Evolutionary conservation across 2,113 vertebrate species (phyloP).

Genomic region (Todiramphus saurophagus): DNA sequence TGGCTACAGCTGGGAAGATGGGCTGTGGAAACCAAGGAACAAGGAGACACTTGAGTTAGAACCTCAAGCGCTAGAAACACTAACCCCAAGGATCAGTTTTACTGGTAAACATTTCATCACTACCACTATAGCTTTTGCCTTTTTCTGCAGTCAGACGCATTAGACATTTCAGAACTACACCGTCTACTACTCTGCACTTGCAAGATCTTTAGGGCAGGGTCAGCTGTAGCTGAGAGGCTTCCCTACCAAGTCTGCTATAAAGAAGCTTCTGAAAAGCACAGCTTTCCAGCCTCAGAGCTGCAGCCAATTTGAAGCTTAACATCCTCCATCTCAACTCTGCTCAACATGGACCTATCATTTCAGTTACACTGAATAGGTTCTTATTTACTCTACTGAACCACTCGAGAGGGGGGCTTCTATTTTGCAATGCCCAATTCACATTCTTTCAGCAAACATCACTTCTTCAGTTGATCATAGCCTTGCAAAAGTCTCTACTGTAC

Average conservation of each 20-base stretch:
- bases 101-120: neutral
- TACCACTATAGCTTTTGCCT: neutral
- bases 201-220: neutral
- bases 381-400: neutral
- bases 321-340: neutral
- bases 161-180: rapidly evolving
- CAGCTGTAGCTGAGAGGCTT: neutral
- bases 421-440: neutral
- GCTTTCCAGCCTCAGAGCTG: neutral
- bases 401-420: neutral
- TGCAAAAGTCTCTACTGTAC: neutral
- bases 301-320: neutral
- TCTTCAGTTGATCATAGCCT: neutral
- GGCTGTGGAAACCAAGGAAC: neutral
- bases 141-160: neutral
- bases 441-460: rapidly evolving
- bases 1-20: neutral
- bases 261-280: neutral
- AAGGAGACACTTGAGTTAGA: neutral
- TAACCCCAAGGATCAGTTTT: neutral
- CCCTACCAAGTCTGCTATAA: neutral
- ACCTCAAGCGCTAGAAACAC: neutral
- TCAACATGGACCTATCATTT: neutral
- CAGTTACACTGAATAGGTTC: neutral
- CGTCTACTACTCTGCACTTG: neutral